A percentile compares a stretch with the other conserved stretches of the same genome.
Conservation (phyloP, 2,113 vertebrate species). For the Himantopus leucocephalus region DNA sequence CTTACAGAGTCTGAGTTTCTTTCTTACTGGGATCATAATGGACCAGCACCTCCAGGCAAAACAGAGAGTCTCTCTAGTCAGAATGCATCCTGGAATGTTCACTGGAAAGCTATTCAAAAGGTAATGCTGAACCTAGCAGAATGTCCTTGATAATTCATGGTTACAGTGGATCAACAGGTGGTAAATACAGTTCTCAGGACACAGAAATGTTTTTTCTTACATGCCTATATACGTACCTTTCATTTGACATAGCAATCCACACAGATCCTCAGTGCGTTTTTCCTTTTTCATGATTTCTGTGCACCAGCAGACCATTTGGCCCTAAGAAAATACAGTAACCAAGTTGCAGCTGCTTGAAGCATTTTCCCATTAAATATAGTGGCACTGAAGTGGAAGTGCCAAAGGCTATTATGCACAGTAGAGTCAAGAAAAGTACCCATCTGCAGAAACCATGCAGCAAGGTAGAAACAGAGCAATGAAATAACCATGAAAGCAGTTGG, state of each 20-base stretch:
- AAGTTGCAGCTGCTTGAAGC: conserved; percentile 1
- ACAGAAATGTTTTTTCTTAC: background rate
- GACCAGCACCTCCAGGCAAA: background rate
- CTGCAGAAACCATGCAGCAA: conserved; percentile 37
- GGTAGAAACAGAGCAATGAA: conserved; percentile 46
- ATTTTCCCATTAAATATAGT: conserved; percentile 24
- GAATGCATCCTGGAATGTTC: background rate
- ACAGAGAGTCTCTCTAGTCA: background rate
- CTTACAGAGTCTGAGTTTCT: background rate
- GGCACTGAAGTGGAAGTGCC: background rate
- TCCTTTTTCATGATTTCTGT: background rate
- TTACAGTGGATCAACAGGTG: background rate
- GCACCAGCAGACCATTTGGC: background rate
- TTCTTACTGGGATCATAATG: background rate
- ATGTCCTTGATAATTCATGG: background rate
- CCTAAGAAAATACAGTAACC: background rate
- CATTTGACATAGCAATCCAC: background rate
- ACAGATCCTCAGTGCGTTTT: background rate
- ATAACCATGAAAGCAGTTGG: conserved; percentile 24
- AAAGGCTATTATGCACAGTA: background rate
- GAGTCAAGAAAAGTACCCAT: conserved; percentile 28
- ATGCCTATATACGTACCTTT: background rate
- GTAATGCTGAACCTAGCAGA: background rate
- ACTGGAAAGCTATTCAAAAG: background rate
- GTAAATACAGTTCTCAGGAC: background rate